Evolutionary conservation across 2,113 vertebrate genomes (phyloP).

Genomic region (Clinocottus analis): DNA sequence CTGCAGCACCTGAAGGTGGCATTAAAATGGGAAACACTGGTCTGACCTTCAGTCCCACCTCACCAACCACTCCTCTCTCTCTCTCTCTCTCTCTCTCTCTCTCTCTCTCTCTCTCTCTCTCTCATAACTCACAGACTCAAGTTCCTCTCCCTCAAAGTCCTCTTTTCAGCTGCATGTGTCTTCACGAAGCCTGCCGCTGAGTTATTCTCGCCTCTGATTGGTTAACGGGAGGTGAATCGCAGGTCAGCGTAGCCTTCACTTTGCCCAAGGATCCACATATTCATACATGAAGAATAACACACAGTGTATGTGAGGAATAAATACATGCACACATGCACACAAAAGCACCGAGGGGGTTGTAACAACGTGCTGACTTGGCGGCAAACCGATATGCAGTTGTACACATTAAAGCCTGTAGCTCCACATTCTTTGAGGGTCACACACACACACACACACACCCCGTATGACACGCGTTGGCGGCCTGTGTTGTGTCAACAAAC

Average conservation of each 20-base stretch:
- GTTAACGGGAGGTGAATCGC: constrained; percentile 18
- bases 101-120: background rate
- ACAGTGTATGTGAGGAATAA: background rate
- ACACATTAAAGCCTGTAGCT: background rate
- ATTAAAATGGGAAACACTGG: constrained; percentile 32
- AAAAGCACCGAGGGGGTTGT: background rate
- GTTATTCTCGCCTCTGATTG: constrained; percentile 23
- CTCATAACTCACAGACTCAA: background rate
- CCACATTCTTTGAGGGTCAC: background rate
- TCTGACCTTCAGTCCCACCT: constrained; percentile 37
- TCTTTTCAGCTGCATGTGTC: background rate
- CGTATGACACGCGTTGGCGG: background rate
- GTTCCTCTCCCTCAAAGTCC: background rate
- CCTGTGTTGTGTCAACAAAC: background rate
- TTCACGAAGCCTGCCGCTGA: background rate
- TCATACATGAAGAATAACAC: constrained; percentile 7
- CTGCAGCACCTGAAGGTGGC: constrained; percentile 37
- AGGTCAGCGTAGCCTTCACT: background rate
- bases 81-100: constrained; percentile 4
- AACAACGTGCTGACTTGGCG: constrained; percentile 27
- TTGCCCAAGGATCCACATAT: constrained; percentile 4
- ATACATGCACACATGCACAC: background rate
- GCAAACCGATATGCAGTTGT: background rate
- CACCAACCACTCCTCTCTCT: constrained; percentile 15
- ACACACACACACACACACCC: background rate